Percentiles rank a stretch among this genome's conserved stretches.
These are phyloP conservation scores for Hyperoplus immaculatus DNA, from an alignment of 2,797 vertebrate species.

Conservation along the genomic window DNA sequence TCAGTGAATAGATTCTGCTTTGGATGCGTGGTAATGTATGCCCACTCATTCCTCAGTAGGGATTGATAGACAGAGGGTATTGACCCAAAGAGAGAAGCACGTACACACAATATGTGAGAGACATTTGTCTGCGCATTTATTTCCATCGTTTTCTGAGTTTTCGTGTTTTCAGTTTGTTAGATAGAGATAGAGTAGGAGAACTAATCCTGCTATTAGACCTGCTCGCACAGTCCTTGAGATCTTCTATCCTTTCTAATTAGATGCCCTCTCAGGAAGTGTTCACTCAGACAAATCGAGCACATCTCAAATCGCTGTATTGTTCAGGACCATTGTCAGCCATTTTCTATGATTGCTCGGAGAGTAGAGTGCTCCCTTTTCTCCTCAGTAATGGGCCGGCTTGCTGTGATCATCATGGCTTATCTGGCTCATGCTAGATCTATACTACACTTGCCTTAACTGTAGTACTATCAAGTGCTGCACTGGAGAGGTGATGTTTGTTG, in stretches of 20 bases:
- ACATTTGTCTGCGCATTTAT: slow-evolving; percentile 3
- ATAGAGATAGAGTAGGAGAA: background rate
- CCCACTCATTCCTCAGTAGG: slow-evolving; percentile 48
- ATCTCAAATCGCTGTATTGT: slow-evolving; percentile 37
- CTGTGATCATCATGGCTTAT: slow-evolving; percentile 32
- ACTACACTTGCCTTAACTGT: slow-evolving; percentile 22
- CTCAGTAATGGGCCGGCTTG: background rate
- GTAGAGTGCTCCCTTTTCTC: slow-evolving; percentile 4
- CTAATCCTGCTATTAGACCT: slow-evolving; percentile 18
- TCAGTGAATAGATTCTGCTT: slow-evolving; percentile 37
- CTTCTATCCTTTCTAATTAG: slow-evolving; percentile 43
- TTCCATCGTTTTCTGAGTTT: slow-evolving; percentile 3
- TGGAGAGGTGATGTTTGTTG: slow-evolving; percentile 43
- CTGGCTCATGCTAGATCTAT: slow-evolving; percentile 22
- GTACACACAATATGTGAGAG: slow-evolving; percentile 6
- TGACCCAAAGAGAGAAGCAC: slow-evolving; percentile 26
- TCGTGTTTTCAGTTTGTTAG: background rate
- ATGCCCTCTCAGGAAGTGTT: slow-evolving; percentile 33
- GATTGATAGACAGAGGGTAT: slow-evolving; percentile 49
- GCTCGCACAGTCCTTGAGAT: slow-evolving; percentile 25
- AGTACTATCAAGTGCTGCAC: slow-evolving; percentile 30
- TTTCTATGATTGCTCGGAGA: slow-evolving; percentile 31
- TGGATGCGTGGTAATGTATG: slow-evolving; percentile 51
- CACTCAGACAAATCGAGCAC: slow-evolving; percentile 32
- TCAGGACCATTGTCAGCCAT: slow-evolving; percentile 35